Evolutionary conservation across 2,888 invertebrate species (phyloP), one percentile per base, ranked within the genome.

Genomic region (Odontomyia ornata): DNA sequence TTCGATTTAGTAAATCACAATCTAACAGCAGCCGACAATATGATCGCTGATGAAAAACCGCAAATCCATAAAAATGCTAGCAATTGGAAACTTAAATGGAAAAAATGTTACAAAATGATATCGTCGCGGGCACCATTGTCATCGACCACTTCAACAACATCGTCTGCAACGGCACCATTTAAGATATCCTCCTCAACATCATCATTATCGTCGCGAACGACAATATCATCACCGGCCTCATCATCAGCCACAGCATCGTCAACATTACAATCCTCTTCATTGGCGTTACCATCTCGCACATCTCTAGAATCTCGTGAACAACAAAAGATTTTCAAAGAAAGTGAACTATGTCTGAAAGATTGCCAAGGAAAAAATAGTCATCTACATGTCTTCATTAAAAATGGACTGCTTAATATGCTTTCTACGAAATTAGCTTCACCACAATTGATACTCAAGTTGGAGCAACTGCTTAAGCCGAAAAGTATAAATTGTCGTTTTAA

Each of bases 71-170:
- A 15, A 13, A 65, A n/a, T 36, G 36, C 30, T 18, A 65, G 36
- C 27, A 65, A 65, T 65, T 65, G 65, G 43, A 65, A 1, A 36
- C 36, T 18, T n/a, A 65, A 36, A 65, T 65, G 36, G 43, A 21
- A 65, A 65, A 65, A 65, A 65, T 43, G 36, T 21, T 36, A 36
- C 36, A 65, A 65, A 15, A 65, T 30, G 30, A 15, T 65, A n/a
- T 65, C 43, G 23, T 60, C 60, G 25, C 11, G 60, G 36, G 9
- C 36, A 5, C 7, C 60, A 60, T 60, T 25, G 21, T 23, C 60
- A 15, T 23, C 62, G 28, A n/a, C 62, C 62, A 62, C 28, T 65
- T 36, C 36, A 9, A 9, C 36, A 36, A 9, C 3, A 36, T 27
- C 27, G 7, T 62, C 27, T 25, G 25, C 23, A 23, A 11, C 1